Conservation (phyloP, 2,113 vertebrate species). For the Gobio gobio region DNA sequence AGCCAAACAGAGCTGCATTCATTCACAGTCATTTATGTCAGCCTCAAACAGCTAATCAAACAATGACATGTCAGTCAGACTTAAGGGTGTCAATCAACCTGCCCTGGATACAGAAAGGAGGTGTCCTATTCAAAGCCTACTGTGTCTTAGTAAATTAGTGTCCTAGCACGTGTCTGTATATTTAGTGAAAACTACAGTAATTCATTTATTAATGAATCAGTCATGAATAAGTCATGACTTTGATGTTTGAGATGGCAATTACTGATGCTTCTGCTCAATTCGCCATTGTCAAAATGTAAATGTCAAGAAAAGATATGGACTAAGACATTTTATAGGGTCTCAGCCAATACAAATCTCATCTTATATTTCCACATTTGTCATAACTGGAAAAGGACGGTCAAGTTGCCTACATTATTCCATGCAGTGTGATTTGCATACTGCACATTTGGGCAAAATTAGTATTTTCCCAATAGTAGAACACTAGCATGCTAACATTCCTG, state of each 20-base stretch:
- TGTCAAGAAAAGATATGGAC: not conserved
- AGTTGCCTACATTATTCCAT: too few relatives aligned
- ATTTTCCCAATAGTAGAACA: not conserved
- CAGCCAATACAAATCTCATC: not conserved
- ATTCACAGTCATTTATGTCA: conserved; percentile 5
- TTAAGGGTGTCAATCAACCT: conserved; percentile 25
- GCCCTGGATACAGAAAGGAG: too few relatives aligned
- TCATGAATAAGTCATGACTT: not conserved
- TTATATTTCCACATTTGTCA: not conserved
- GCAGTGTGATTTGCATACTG: not conserved
- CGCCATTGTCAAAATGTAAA: not conserved
- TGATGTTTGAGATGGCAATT: not conserved
- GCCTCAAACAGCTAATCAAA: conserved; percentile 15
- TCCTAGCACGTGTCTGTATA: too few relatives aligned
- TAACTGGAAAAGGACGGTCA: not conserved
- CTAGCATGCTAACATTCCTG: not conserved
- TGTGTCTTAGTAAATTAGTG: not conserved
- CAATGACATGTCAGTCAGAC: conserved; percentile 12
- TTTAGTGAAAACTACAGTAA: too few relatives aligned
- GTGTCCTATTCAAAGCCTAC: not conserved
- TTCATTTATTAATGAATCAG: too few relatives aligned
- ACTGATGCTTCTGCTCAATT: not conserved
- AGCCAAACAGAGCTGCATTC: conserved; percentile 4
- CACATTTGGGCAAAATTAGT: not conserved
- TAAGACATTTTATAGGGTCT: not conserved